phyloP scores from a whole-genome alignment of 2,888 invertebrate genomes.

The Macropis europaea region DNA sequence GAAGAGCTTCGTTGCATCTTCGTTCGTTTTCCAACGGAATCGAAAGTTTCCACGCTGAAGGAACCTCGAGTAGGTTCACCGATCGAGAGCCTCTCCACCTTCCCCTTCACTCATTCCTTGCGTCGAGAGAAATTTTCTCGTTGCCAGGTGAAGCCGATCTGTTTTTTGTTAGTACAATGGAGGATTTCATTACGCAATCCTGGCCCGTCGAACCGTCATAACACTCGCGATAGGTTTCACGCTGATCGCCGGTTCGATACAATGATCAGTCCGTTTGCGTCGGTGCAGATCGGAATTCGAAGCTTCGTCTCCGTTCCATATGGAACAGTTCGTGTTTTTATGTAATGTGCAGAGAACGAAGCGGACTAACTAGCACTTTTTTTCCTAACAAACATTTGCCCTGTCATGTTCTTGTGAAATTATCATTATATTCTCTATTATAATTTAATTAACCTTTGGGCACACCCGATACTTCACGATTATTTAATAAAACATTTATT shows the following conservation, averaged over 20 bases:
- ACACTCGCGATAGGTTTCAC: not conserved
- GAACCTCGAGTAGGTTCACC: slow-evolving; percentile 68
- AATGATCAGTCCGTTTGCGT: not conserved
- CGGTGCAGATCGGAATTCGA: too few relatives aligned
- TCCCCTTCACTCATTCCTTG: slow-evolving; percentile 50
- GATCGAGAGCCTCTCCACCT: slow-evolving; percentile 65
- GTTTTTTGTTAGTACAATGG: slow-evolving; percentile 44
- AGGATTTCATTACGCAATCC: slow-evolving; percentile 53
- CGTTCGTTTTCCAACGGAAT: slow-evolving; percentile 54
- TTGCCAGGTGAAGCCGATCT: slow-evolving; percentile 53
- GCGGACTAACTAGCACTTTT: too few relatives aligned
- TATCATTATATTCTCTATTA: too few relatives aligned
- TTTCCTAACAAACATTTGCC: too few relatives aligned
- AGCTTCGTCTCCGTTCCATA: too few relatives aligned
- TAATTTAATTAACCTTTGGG: too few relatives aligned
- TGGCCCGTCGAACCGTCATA: not conserved
- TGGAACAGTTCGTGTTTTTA: too few relatives aligned
- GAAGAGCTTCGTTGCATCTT: slow-evolving; percentile 63
- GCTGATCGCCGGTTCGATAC: not conserved
- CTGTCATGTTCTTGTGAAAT: too few relatives aligned
- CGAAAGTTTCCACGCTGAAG: slow-evolving; percentile 66
- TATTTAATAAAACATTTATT: too few relatives aligned
- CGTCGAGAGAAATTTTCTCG: slow-evolving; percentile 57
- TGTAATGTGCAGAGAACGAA: too few relatives aligned
- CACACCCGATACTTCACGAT: too few relatives aligned